Evolutionary conservation across 2,113 vertebrate species (phyloP).

Genomic region (Sturnus vulgaris): DNA sequence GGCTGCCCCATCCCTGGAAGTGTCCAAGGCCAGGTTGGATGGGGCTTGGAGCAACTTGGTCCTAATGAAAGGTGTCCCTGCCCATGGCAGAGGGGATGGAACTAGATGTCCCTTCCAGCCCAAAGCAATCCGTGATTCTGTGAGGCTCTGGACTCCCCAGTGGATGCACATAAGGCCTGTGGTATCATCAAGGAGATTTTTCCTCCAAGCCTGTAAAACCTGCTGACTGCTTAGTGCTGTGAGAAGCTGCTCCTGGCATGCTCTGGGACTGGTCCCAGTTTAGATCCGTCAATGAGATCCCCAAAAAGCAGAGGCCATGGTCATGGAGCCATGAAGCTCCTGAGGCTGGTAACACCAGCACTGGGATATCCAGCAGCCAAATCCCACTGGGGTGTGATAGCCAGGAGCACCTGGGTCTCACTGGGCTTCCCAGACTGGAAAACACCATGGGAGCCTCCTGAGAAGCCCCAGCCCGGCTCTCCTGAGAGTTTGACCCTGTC

Average conservation of each 20-base stretch:
- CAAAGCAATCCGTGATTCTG: background rate
- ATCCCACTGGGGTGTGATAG: fast-evolving
- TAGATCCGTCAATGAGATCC: background rate
- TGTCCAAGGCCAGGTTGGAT: background rate
- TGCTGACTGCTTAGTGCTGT: background rate
- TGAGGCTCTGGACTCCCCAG: background rate
- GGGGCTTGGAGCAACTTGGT: background rate
- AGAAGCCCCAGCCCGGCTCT: background rate
- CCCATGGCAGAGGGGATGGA: background rate
- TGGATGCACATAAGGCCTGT: background rate
- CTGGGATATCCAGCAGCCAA: background rate
- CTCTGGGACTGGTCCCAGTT: background rate
- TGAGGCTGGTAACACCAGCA: background rate
- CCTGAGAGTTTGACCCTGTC: background rate
- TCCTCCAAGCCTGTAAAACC: background rate
- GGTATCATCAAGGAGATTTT: background rate
- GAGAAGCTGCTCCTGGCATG: background rate
- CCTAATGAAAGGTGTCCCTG: background rate
- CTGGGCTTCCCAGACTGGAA: background rate
- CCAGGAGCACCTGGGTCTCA: background rate
- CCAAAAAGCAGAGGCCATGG: background rate
- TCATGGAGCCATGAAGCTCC: background rate
- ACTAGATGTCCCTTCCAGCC: background rate
- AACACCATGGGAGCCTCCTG: background rate
- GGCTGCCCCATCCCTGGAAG: background rate